Base-by-base conservation (phyloP, 2,888 invertebrate genomes). In the Acrobasis suavella region DNA sequence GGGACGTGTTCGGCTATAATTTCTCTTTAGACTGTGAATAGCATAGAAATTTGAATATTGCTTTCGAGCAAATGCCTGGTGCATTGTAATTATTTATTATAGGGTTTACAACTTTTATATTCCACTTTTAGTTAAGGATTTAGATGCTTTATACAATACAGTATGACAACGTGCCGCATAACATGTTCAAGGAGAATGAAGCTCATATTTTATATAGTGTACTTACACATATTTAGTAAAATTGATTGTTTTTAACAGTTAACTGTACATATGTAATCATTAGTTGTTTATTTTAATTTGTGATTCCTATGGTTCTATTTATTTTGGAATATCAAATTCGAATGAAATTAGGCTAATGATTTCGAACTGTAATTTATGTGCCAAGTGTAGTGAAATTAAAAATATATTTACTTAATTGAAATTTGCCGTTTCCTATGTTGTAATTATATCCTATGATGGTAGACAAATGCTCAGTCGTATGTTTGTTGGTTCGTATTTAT, bases 21-120 rank as follows among this genome's bases (percentile, higher is more conserved):
- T 82, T 82, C 46, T 46, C 14, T 82, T 77, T 84, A 82, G 81
- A 83, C 82, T 86, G 85, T 87, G 83, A 85, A 86, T 83, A 84
- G 80, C 68, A 75, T 81, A 80, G 79, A 80, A 74, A 79, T 78
- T 81, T 70, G 71, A 76, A 78, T 71, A 73, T 77, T 81, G 82
- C 80, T 85, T 78, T 75, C 70, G 69, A 76, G 70, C 75, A 73
- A 72, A 84, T 83, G 84, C 85, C 85, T 83, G 86, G 85, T 82
- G 85, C 84, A 86, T 86, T 84, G 80, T 83, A 81, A 81, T 83
- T 85, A 82, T 86, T 86, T 81, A 85, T 83, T 79, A 73, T 72
- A 77, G 80, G 72, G 80, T 83, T 81, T 85, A 83, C 81, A 81
- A 76, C 77, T 83, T 85, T 84, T 86, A 77, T 87, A 86, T 83